Conservation (phyloP, 2,113 vertebrate genomes). For the crab-eating macaque (Macaca fascicularis) region T2T-MFA8v1.1 NC_088378.1:164092501-164093000, state of each 20-base stretch:
- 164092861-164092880: rapidly evolving
- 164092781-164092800: background rate
- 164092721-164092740: constrained; percentile 67
- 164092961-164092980: background rate
- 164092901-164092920: background rate
- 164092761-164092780: constrained; percentile 49
- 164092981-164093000: background rate
- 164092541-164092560: background rate
- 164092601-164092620: background rate
- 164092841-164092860: background rate
- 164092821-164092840: background rate
- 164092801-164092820: background rate
- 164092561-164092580: background rate
- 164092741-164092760: constrained; percentile 72
- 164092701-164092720: constrained; percentile 77
- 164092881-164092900: background rate
- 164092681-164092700: constrained; percentile 70
- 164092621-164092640: constrained; percentile 46
- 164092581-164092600: background rate
- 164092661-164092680: constrained; percentile 72
- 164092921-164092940: background rate
- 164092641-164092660: constrained; percentile 62
- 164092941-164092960: background rate
- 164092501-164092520: background rate
- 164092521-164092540: background rate